A percentile compares a stretch with the other conserved stretches of the same genome.
Evolutionary conservation across 2,797 vertebrate genomes (phyloP).

Genomic region (Spinibarbus caldwelli): DNA sequence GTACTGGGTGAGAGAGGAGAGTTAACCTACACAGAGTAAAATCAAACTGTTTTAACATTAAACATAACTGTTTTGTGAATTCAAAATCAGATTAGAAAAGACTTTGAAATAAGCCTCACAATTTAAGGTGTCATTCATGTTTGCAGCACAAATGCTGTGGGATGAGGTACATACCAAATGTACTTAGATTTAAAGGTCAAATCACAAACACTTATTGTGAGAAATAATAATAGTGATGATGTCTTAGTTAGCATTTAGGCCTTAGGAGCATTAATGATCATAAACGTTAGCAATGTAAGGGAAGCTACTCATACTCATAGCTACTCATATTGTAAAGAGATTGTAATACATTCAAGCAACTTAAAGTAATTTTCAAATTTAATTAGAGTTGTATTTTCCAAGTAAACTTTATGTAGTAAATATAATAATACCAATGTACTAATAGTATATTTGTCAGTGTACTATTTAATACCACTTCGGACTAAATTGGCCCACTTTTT

Average conservation of each 20-base stretch:
- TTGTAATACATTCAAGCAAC: not conserved
- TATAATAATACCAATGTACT: not conserved
- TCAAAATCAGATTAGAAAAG: not conserved
- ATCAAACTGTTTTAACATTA: not conserved
- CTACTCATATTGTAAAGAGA: not conserved
- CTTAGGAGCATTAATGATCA: not conserved
- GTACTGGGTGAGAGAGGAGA: not conserved
- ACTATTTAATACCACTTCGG: not conserved
- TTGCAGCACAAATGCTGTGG: not conserved
- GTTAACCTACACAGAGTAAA: not conserved
- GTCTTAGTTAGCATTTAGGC: not conserved
- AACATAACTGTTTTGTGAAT: not conserved
- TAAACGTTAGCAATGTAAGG: not conserved
- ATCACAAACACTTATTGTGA: not conserved
- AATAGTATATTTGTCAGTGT: not conserved
- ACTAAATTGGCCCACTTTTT: not conserved
- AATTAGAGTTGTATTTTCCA: not conserved
- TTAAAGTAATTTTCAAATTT: not conserved
- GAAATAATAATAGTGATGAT: not conserved
- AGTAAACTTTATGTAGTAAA: not conserved
- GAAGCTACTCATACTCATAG: not conserved
- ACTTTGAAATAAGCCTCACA: not conserved
- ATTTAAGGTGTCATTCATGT: not conserved
- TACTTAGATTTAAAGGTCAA: not conserved
- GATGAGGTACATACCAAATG: not conserved